A percentile compares a stretch with the other conserved stretches of the same genome.
phyloP scores from a whole-genome alignment of 2,797 vertebrate genomes.

The Enteromius viviparus region DNA sequence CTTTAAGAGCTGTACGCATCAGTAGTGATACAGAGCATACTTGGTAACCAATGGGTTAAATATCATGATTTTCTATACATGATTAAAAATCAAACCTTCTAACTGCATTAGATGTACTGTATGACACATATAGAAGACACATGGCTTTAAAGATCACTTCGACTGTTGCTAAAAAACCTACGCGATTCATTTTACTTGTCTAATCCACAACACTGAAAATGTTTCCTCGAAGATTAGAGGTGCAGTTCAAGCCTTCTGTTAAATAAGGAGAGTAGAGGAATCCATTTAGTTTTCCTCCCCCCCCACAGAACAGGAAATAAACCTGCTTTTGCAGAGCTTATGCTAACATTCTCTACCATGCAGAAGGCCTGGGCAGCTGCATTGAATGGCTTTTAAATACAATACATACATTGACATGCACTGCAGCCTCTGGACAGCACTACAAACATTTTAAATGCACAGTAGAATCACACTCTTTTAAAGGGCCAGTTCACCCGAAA shows the following conservation, averaged over 20 bases:
- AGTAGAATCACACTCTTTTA: slow-evolving; percentile 26
- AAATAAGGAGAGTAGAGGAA: slow-evolving; percentile 16
- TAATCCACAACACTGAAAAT: slow-evolving; percentile 48
- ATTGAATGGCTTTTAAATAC: slow-evolving; percentile 62
- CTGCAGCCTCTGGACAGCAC: slow-evolving; percentile 51
- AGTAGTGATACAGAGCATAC: background rate
- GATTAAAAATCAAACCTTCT: slow-evolving; percentile 26
- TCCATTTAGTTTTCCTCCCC: slow-evolving; percentile 21
- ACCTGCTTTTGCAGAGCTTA: slow-evolving; percentile 44
- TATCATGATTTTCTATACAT: slow-evolving; percentile 31
- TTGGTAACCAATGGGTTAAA: background rate
- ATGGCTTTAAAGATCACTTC: slow-evolving; percentile 50
- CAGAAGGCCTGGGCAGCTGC: slow-evolving; percentile 54
- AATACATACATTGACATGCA: slow-evolving; percentile 63
- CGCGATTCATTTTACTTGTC: slow-evolving; percentile 36
- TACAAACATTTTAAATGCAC: slow-evolving; percentile 48
- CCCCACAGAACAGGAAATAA: slow-evolving; percentile 43
- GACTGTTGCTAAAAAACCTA: slow-evolving; percentile 43
- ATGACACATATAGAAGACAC: slow-evolving; percentile 40
- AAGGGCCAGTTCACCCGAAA: slow-evolving; percentile 17
- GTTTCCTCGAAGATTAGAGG: slow-evolving; percentile 33
- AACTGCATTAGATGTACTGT: slow-evolving; percentile 1
- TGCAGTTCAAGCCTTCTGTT: slow-evolving; percentile 33
- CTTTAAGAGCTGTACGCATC: slow-evolving; percentile 3
- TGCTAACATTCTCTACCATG: slow-evolving; percentile 56